Percentiles rank a stretch among this genome's conserved stretches.
Evolutionary conservation across 2,113 vertebrate species (phyloP).

Genomic region (Procavia capensis): DNA sequence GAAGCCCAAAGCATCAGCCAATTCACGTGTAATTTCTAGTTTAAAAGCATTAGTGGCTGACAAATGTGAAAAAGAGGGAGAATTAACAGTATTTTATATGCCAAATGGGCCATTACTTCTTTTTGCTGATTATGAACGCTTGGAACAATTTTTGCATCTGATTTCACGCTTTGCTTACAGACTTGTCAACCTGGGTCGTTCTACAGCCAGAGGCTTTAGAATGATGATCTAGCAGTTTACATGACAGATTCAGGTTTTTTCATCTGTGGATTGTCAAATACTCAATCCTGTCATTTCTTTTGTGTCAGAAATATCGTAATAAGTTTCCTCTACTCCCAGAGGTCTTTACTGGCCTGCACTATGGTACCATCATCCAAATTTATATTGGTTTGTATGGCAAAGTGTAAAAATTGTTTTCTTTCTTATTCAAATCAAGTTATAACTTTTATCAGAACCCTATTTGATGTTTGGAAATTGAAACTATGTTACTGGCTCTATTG

Average conservation of each 20-base stretch:
- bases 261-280: not conserved
- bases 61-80: not conserved
- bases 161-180: slow-evolving; percentile 19
- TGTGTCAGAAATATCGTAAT: not conserved
- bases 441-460: not conserved
- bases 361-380: not conserved
- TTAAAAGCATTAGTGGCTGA: not conserved
- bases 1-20: not conserved
- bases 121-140: not conserved
- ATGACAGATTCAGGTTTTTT: not conserved
- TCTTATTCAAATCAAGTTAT: not conserved
- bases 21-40: not conserved
- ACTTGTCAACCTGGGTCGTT: not conserved
- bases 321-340: not conserved
- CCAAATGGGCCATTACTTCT: not conserved
- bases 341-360: not conserved
- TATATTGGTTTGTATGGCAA: not conserved
- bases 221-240: not conserved
- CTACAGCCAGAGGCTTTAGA: not conserved
- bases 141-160: not conserved
- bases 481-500: not conserved
- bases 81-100: not conserved
- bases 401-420: not conserved
- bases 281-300: not conserved
- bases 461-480: not conserved